Evolutionary conservation across 2,888 invertebrate genomes (phyloP).

Genomic region (Dyspetes luteomarginatus): DNA sequence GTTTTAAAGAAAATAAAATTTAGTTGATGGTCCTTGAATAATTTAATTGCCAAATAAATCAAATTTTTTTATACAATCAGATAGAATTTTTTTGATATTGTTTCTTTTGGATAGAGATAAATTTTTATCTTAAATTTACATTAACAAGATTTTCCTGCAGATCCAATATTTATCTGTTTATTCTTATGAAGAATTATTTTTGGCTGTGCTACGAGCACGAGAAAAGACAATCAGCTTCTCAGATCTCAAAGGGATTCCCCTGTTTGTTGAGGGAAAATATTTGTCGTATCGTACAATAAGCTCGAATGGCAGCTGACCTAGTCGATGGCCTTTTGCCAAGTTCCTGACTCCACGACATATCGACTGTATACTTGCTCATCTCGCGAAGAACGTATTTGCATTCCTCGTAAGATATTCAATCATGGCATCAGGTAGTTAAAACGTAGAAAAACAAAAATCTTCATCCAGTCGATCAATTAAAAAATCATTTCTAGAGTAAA

Average conservation of each 20-base stretch:
- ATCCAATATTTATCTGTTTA: constrained; percentile 17
- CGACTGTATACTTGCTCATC: constrained; percentile 13
- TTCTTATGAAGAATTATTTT: background rate
- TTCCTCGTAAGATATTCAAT: background rate
- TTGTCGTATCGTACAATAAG: constrained; percentile 46
- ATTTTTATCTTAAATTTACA: too few species aligned
- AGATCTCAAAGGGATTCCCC: background rate
- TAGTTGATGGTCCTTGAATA: too few species aligned
- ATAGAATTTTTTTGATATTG: too few species aligned
- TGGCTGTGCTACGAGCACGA: background rate
- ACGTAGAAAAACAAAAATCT: background rate
- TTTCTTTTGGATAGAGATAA: too few species aligned
- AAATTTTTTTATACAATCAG: too few species aligned
- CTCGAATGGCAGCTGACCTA: constrained; percentile 47
- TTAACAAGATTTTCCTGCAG: background rate
- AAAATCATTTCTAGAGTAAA: background rate
- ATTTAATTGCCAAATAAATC: too few species aligned
- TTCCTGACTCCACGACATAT: constrained; percentile 25
- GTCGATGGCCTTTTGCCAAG: constrained; percentile 63
- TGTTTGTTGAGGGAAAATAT: constrained; percentile 49
- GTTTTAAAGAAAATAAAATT: too few species aligned
- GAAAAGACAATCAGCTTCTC: constrained; percentile 32
- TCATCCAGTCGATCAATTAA: background rate
- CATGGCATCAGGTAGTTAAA: constrained; percentile 29
- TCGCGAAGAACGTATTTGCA: background rate